Conservation (phyloP, 2,113 vertebrate species). For the Poeciliopsis turrubarensis region DNA sequence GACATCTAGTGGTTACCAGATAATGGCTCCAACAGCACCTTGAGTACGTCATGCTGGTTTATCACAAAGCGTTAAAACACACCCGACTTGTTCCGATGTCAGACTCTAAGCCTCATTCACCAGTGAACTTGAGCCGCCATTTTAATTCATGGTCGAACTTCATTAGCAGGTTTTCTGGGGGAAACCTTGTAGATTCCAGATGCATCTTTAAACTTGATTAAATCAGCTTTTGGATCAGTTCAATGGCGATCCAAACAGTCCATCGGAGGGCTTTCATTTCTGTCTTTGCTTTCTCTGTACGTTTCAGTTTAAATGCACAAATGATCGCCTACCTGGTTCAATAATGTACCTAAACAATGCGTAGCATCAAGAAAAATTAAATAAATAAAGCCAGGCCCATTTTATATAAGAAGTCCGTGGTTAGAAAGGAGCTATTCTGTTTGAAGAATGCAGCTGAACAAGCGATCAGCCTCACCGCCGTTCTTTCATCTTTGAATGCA, state of each 20-base stretch:
- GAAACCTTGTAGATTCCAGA: too few species aligned
- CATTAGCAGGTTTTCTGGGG: neutral
- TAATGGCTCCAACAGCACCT: neutral
- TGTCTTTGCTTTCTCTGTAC: neutral
- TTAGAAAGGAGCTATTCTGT: slow-evolving; percentile 1
- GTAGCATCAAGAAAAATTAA: neutral
- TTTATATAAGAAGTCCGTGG: neutral
- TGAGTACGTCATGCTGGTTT: neutral
- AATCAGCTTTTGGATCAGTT: neutral
- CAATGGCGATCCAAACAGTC: neutral
- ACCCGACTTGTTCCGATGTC: neutral
- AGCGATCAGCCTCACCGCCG: neutral
- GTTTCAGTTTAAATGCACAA: neutral
- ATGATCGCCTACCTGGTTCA: neutral
- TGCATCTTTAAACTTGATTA: neutral
- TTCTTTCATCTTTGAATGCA: slow-evolving; percentile 5
- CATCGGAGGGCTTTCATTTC: neutral
- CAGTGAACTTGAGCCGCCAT: neutral
- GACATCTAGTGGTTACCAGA: neutral
- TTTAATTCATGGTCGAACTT: neutral
- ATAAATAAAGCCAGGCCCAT: too few species aligned
- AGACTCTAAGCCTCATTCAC: neutral
- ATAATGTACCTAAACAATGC: neutral
- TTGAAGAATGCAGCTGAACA: slow-evolving; percentile 13
- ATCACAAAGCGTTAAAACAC: neutral